phyloP scores from a whole-genome alignment of 2,113 vertebrate species.

The Lichenostomus cassidix region DNA sequence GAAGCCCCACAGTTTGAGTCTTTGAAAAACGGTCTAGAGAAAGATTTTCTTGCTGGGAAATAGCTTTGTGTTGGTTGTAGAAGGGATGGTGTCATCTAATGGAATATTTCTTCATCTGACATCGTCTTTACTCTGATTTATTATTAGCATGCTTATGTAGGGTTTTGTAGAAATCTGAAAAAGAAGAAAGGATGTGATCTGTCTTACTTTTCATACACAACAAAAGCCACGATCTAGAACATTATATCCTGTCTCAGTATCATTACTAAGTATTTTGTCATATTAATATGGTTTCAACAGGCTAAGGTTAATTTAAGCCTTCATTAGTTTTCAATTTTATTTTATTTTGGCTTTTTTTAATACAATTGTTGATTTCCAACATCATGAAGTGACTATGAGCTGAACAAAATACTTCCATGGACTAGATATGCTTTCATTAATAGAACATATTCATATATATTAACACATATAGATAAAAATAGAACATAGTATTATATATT shows the following conservation, averaged over 20 bases:
- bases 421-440: background rate
- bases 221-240: slow-evolving; percentile 71
- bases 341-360: background rate
- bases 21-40: background rate
- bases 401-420: background rate
- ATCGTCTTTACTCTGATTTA: background rate
- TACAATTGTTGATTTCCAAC: background rate
- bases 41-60: background rate
- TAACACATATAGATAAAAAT: background rate
- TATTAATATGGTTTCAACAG: slow-evolving; percentile 72
- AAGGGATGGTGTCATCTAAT: background rate
- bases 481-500: no score
- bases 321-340: slow-evolving; percentile 59
- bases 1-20: background rate
- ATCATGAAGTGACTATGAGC: background rate
- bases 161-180: background rate
- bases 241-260: slow-evolving; percentile 17
- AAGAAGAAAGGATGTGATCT: slow-evolving; percentile 35
- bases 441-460: background rate
- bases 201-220: slow-evolving; percentile 69
- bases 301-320: slow-evolving; percentile 80
- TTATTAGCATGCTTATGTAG: background rate
- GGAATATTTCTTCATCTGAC: background rate
- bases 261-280: slow-evolving; percentile 72
- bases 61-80: background rate